Base-by-base conservation (phyloP, 1,140 invertebrate species). In the Panonychus citri region DNA sequence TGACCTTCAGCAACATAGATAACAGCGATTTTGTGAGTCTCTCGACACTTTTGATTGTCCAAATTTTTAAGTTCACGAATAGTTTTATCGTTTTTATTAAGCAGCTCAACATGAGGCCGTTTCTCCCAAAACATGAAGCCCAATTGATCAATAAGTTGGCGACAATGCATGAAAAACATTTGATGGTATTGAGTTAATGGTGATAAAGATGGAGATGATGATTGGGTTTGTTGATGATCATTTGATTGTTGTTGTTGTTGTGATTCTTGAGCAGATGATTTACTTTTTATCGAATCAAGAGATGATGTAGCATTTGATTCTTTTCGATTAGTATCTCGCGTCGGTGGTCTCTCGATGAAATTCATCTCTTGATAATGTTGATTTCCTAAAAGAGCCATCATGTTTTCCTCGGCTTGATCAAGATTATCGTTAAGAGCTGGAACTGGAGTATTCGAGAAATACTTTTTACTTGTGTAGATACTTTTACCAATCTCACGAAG, bases 21-120 rank as follows among this genome's bases (percentile, higher is more conserved):
- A 2, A 99, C 89, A 12, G 94, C 95, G 65, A 99, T 84, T 73
- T 99, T 99, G 69, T 99, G 94, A 1, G 91, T 95, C 67, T 99
- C 94, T 26, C 94, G 77, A 62, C 71, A 72, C 56, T 65, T 67
- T 58, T 93, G 88, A 58, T 78, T 77, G 67, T 97, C 93, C 21
- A 97, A 74, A 70, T 96, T 89, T 57, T 88, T 78, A 42, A 96
- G 65, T 72, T 97, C 90, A 19, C 91, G 72, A 28, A 96, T 67
- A 50, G 96, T 70, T 57, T 88, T 82, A 61, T 95, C 90, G 64
- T 81, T 88, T 64, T 91, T 86, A 51, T 82, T 80, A 30, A 96
- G 71, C 30, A 95, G 72, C 69, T 95, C 83, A 60, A 94, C 77
- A 58, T 81, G 78, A 30, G 77, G 74, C 10, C 90, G 75, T 54